phyloP scores from a whole-genome alignment of 1,140 invertebrate genomes.

The Ceratosolen solmsi region DNA sequence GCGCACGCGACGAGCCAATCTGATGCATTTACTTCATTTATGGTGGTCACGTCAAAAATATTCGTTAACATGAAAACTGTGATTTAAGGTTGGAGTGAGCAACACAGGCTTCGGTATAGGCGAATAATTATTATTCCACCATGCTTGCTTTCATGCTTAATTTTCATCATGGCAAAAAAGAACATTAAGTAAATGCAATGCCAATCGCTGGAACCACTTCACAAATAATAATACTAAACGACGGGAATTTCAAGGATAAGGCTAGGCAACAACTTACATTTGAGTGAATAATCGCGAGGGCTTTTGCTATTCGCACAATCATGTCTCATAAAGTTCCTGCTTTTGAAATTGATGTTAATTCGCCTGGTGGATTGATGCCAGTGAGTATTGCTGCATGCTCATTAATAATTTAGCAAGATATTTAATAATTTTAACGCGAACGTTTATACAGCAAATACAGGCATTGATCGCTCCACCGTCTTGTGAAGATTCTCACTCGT shows the following conservation, averaged over 20 bases:
- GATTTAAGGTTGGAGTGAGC: slow-evolving; percentile 10
- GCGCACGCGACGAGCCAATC: too few relatives aligned
- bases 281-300: background rate
- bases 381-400: slow-evolving; percentile 69
- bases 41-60: background rate
- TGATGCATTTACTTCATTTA: background rate
- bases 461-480: slow-evolving; percentile 88
- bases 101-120: background rate
- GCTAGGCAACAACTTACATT: background rate
- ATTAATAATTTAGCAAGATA: too few relatives aligned
- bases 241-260: slow-evolving; percentile 4
- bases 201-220: slow-evolving; percentile 30
- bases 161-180: slow-evolving; percentile 47
- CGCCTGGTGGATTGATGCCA: slow-evolving; percentile 80
- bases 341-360: slow-evolving; percentile 76
- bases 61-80: slow-evolving; percentile 11
- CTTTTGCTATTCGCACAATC: slow-evolving; percentile 4
- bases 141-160: slow-evolving; percentile 37
- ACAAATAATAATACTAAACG: slow-evolving; percentile 11
- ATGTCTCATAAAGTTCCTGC: slow-evolving; percentile 49
- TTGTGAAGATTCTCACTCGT: slow-evolving; percentile 78
- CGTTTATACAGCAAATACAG: slow-evolving; percentile 85
- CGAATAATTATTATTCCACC: slow-evolving; percentile 40
- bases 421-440: background rate
- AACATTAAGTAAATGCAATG: slow-evolving; percentile 45